Base-by-base conservation (phyloP, 2,113 vertebrate species). In the Cathartes aura region DNA sequence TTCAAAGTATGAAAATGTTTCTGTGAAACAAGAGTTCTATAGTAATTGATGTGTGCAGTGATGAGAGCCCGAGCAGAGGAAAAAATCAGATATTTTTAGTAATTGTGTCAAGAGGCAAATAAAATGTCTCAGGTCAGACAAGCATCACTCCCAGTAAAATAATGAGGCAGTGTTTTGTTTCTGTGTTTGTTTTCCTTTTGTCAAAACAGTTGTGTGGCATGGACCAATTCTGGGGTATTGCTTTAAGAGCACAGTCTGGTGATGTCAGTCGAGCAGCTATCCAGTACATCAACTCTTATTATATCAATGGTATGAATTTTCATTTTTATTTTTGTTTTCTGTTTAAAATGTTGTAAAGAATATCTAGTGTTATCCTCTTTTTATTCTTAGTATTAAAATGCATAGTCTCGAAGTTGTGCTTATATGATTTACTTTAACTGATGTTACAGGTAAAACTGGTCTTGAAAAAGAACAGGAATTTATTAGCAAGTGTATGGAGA, bases 401-500 rank as follows among this genome's bases (percentile, higher is more conserved):
- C 1, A 1, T 26, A 7, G 11, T 81, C 56, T 30, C 47, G 47
- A 74, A 50, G 47, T 43, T 73, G 36, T 48, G n/a, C 16, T 53
- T 75, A 19, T 58, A 13, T 72, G 70, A 50, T 64, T 58, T 93
- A 36, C 85, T 59, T 96, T 53, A 95, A 94, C 21, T 73, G 94
- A 34, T 72, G 8, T 97, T 98, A 94, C 97, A 98, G 99, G 99
- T 92, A 99, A 99, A 98, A 99, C 99, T 2, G 99, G 99, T 47
- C 98, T 99, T 97, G 99, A 99, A 97, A 99, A 99, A 98, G 99
- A 99, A 58, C 99, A 99, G 97, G 99, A 99, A 98, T 99, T 99
- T 95, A 99, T 99, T 98, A 99, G 99, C 98, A 99, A 99, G 94
- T 99, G 99, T n/a, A 99, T 99, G 99, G 99, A 99, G 98, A 99